Base-by-base conservation (phyloP, 1,140 invertebrate genomes). In the Drosophila bipectinata region DNA sequence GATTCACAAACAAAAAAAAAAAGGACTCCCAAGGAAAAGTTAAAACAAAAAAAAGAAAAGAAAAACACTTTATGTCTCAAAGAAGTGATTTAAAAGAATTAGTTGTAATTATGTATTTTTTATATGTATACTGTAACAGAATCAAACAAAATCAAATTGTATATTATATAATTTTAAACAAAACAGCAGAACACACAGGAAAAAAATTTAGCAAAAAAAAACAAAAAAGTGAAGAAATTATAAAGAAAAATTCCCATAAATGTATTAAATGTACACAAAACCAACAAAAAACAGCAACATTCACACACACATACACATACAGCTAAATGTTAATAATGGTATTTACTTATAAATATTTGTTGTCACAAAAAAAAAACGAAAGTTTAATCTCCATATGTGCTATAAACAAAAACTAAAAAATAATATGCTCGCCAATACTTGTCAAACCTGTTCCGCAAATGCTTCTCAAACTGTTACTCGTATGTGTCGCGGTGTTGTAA, bases 21-120 rank as follows among this genome's bases (percentile, higher is more conserved):
- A 45, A 55, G 45, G 26, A 39, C 4, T 8, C 26, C 34, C 34
- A 37, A 12, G 55, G 21, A 5, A n/a, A 48, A 55, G 12, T 37
- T 39, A 32, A 47, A 18, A 18, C 3, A 7, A 3, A 47, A 18
- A 48, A 7, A 18, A n/a, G n/a, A n/a, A 47, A 52, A 41, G 41
- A 55, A 45, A 59, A 58, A 62, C 74, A 80, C 63, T 81, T 74
- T 75, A 77, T 81, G 81, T 87, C 81, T 85, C 81, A 84, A 84
- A 80, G 52, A 87, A 85, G 68, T 81, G 82, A 85, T 87, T 77
- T 69, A 37, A 77, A 79, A 61, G 59, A 57, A 72, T 80, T 80
- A 75, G 59, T 57, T 81, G 79, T 81, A 79, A 88, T 76, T 85
- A 61, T 81, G 82, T 87, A 81, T 87, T 87, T 87, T 80, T 77